Conservation (phyloP, 2,113 vertebrate species). For the Otocyon megalotis region DNA sequence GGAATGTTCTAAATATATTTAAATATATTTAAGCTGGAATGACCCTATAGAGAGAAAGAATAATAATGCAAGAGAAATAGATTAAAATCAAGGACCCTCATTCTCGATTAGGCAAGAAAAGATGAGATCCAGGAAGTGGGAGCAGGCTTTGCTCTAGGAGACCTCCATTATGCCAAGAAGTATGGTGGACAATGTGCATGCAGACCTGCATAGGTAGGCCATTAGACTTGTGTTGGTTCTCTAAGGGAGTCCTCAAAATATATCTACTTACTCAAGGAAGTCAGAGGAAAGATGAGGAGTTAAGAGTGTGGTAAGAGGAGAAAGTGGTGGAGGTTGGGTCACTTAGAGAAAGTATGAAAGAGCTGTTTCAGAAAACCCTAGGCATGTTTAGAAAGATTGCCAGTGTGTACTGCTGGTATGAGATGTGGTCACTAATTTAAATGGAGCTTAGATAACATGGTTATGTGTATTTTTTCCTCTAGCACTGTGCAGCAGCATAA, state of each 20-base stretch:
- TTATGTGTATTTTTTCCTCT: not conserved
- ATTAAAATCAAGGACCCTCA: not conserved
- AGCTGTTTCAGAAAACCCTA: not conserved
- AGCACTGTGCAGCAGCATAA: not conserved
- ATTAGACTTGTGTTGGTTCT: not conserved
- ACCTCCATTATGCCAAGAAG: not conserved
- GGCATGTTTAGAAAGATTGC: not conserved
- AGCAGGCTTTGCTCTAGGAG: not conserved
- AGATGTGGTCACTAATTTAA: not conserved
- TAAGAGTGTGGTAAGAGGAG: not conserved
- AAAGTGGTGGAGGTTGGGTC: not conserved
- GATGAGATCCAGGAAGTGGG: not conserved
- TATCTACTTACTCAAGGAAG: not conserved
- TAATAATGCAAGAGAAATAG: not conserved
- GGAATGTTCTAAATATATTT: not conserved
- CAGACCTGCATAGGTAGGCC: not conserved
- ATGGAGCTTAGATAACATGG: not conserved
- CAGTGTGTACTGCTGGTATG: not conserved
- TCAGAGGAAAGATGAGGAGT: not conserved
- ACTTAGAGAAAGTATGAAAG: not conserved
- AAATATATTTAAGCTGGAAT: not conserved
- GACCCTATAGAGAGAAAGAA: not conserved
- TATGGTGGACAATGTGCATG: accelerated
- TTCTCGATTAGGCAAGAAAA: not conserved
- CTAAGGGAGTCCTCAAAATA: not conserved